Conservation (phyloP, 1,140 invertebrate species). For the Maniola jurtina region DNA sequence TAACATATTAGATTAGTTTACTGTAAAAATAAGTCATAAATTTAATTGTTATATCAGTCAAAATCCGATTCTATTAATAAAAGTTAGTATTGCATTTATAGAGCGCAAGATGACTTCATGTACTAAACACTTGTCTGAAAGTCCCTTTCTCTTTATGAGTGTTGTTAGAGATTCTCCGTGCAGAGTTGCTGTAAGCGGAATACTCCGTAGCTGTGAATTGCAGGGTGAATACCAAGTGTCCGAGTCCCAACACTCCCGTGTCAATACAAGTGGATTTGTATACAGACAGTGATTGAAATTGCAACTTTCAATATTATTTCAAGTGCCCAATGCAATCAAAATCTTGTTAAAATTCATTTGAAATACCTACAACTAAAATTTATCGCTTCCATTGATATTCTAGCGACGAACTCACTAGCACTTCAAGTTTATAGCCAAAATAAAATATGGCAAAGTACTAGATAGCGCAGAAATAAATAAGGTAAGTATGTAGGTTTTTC, state of each 20-base stretch:
- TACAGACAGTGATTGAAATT: slow-evolving; percentile 3
- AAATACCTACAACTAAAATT: not conserved
- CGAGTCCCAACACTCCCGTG: not conserved
- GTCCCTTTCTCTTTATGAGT: too few species aligned
- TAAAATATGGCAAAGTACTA: too few species aligned
- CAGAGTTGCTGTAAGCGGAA: not conserved
- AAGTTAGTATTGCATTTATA: too few species aligned
- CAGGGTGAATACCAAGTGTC: slow-evolving; percentile 2
- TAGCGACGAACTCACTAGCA: too few species aligned
- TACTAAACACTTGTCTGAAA: not conserved
- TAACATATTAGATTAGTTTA: too few species aligned
- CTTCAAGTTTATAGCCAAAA: too few species aligned
- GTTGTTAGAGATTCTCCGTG: not conserved
- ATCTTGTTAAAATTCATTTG: not conserved
- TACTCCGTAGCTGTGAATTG: not conserved
- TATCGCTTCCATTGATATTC: not conserved
- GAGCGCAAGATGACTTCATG: too few species aligned
- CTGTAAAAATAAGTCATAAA: too few species aligned
- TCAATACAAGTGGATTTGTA: slow-evolving; percentile 6
- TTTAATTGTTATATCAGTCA: too few species aligned
- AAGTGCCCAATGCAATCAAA: slow-evolving; percentile 4
- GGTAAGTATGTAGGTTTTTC: too few species aligned
- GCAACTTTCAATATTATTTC: slow-evolving; percentile 8
- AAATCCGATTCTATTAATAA: too few species aligned
- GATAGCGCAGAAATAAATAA: too few species aligned